Conservation (phyloP, 2,888 invertebrate species). For the Melanophora roralis region DNA sequence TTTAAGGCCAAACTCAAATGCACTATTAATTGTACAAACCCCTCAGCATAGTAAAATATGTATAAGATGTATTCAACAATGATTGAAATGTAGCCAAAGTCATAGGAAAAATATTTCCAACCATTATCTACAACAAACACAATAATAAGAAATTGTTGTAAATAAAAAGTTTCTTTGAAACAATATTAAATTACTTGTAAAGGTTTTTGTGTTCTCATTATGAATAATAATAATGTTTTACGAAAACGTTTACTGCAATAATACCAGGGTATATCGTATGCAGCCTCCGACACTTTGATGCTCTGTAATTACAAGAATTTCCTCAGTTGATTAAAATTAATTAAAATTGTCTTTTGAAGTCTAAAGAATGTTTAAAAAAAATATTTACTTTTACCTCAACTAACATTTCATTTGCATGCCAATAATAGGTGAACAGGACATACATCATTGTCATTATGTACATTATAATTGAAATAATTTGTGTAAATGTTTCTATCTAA, state of each 20-base stretch:
- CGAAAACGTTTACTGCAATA: slow-evolving; percentile 67
- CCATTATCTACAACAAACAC: slow-evolving; percentile 68
- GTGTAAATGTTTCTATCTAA: slow-evolving; percentile 65
- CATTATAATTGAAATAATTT: slow-evolving; percentile 69
- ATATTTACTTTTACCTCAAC: slow-evolving; percentile 66
- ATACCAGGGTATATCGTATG: slow-evolving; percentile 73
- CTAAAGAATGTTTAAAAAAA: slow-evolving; percentile 7
- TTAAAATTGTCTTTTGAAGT: neutral
- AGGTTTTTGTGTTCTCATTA: slow-evolving; percentile 71
- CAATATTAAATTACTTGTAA: slow-evolving; percentile 67
- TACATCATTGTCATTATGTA: slow-evolving; percentile 73
- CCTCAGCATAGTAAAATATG: slow-evolving; percentile 73
- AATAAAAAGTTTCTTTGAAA: neutral
- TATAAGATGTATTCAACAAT: slow-evolving; percentile 73
- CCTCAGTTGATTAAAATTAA: neutral
- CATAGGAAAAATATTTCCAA: slow-evolving; percentile 71
- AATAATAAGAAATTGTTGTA: slow-evolving; percentile 3
- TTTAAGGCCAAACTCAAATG: slow-evolving; percentile 13
- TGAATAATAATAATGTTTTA: slow-evolving; percentile 69
- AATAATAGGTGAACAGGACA: slow-evolving; percentile 74
- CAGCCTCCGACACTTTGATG: slow-evolving; percentile 69
- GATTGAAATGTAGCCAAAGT: slow-evolving; percentile 72
- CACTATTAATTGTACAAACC: slow-evolving; percentile 65
- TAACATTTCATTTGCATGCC: slow-evolving; percentile 73
- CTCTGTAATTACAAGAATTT: slow-evolving; percentile 65